These are phyloP conservation scores for Poeciliopsis presidionis DNA, from an alignment of 2,797 vertebrate species.

Conservation along the genomic window DNA sequence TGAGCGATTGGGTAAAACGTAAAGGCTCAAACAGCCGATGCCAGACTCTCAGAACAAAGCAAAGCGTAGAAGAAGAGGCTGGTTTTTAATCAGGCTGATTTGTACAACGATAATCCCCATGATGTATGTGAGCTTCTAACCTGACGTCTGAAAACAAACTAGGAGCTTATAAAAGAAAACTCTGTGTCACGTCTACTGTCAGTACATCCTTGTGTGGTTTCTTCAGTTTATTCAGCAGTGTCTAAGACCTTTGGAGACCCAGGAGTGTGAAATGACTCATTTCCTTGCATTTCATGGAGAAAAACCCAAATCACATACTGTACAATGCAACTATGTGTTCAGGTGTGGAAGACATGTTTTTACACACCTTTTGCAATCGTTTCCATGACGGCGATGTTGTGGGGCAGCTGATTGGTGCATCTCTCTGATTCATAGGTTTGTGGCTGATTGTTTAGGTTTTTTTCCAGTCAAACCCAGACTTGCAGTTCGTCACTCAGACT, in stretches of 20 bases:
- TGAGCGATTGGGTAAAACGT: too few species aligned
- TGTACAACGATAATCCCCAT: too few species aligned
- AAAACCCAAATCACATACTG: neutral
- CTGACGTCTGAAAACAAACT: neutral
- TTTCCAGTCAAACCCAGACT: neutral
- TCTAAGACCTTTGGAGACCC: neutral
- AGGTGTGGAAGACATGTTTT: neutral
- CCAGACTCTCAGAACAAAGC: too few species aligned
- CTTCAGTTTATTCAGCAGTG: neutral
- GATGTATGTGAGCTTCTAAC: neutral
- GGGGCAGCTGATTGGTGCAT: neutral
- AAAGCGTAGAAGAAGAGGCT: too few species aligned
- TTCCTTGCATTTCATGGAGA: neutral
- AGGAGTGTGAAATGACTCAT: neutral
- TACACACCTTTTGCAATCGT: neutral
- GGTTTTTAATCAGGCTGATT: too few species aligned
- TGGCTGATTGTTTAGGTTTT: neutral
- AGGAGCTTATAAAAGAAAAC: neutral
- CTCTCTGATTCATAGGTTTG: neutral
- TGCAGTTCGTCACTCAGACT: neutral
- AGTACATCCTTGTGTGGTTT: neutral
- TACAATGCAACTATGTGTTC: neutral
- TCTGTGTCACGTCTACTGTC: neutral
- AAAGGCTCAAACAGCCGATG: too few species aligned
- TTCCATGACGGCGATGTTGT: neutral